These are phyloP conservation scores for Elegia similella DNA, from an alignment of 2,888 invertebrate genomes.

Conservation along the genomic window DNA sequence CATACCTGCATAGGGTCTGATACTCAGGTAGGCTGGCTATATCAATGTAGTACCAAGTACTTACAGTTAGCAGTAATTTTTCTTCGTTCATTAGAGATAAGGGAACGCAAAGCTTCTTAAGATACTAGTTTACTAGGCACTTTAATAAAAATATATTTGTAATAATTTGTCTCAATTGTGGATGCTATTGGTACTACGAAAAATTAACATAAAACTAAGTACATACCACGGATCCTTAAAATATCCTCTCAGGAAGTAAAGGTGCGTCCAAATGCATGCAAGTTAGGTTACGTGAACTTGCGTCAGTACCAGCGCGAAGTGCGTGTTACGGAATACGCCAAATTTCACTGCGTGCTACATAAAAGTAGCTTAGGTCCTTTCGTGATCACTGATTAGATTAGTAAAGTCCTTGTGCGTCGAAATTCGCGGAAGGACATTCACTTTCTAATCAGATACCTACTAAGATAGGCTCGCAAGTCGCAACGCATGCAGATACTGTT, in stretches of 20 bases:
- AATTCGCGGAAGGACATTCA: conserved; percentile 13
- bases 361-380: conserved; percentile 9
- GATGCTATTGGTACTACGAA: no score
- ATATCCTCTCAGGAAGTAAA: not conserved
- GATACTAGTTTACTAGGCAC: no score
- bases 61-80: no score
- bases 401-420: conserved; percentile 15
- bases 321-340: not conserved
- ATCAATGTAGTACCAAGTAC: no score
- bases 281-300: not conserved
- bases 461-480: not conserved
- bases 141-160: no score
- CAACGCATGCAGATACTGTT: no score
- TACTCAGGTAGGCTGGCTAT: no score
- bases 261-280: not conserved
- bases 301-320: not conserved
- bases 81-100: no score
- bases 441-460: conserved; percentile 18
- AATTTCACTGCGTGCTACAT: not conserved
- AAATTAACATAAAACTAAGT: not conserved
- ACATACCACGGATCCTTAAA: not conserved
- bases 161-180: no score
- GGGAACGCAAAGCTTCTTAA: no score
- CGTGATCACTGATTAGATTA: conserved; percentile 16
- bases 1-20: no score